Percentiles rank a stretch among this genome's conserved stretches.
Evolutionary conservation across 2,797 vertebrate genomes (phyloP).

Genomic region (Echiichthys vipera): DNA sequence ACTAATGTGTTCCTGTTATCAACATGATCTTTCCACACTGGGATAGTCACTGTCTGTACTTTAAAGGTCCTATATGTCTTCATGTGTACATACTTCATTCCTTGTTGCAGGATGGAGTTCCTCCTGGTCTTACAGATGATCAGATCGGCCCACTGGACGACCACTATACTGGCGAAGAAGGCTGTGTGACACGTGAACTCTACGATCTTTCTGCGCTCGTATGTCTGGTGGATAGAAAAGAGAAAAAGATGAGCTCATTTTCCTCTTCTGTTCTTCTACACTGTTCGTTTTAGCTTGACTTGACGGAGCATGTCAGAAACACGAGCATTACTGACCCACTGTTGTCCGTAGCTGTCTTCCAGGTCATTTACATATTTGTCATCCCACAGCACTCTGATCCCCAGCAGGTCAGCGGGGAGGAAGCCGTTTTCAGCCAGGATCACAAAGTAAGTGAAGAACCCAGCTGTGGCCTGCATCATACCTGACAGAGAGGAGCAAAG

Average conservation of each 20-base stretch:
- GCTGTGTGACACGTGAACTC: constrained; percentile 98
- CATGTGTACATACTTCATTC: constrained; percentile 91
- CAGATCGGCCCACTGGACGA: constrained; percentile 97
- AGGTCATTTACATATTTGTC: constrained; percentile 91
- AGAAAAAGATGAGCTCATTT: not conserved
- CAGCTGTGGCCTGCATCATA: constrained; percentile 97
- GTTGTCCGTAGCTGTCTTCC: constrained; percentile 98
- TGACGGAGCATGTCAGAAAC: not conserved
- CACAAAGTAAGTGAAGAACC: constrained; percentile 98
- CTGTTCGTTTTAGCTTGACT: not conserved
- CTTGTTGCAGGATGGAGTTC: constrained; percentile 96
- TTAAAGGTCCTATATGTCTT: not conserved
- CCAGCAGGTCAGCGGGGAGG: constrained; percentile 89
- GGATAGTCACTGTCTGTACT: not conserved
- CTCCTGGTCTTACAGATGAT: constrained; percentile 98
- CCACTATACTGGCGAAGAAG: constrained; percentile 96
- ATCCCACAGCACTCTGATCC: constrained; percentile 91
- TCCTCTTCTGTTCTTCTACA: not conserved
- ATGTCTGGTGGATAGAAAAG: constrained; percentile 84
- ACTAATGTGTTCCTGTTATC: not conserved
- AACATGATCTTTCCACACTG: not conserved
- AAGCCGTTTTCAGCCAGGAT: constrained; percentile 98
- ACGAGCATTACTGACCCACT: constrained; percentile 89
- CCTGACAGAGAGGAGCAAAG: constrained; percentile 80
- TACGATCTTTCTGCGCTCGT: constrained; percentile 94